Percentiles rank a stretch among this genome's conserved stretches.
phyloP scores from a whole-genome alignment of 1,140 invertebrate genomes.

The Drosophila lini region DNA sequence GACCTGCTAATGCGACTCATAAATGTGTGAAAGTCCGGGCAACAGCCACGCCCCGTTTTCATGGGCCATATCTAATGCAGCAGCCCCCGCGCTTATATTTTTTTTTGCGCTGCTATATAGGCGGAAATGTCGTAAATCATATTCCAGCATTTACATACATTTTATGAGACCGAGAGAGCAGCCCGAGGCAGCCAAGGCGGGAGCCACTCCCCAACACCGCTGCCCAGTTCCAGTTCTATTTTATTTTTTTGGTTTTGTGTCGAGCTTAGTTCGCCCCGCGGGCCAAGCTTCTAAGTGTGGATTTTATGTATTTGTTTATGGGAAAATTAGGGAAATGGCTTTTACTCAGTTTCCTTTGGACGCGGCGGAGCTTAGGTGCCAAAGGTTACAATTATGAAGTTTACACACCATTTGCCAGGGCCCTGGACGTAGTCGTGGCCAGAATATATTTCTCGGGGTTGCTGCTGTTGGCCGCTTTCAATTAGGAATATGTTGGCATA shows the following conservation, averaged over 20 bases:
- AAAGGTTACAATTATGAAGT: slow-evolving; percentile 83
- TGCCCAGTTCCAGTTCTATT: slow-evolving; percentile 8
- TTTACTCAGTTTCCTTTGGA: slow-evolving; percentile 58
- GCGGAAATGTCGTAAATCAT: slow-evolving; percentile 81
- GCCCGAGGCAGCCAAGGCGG: slow-evolving; percentile 18
- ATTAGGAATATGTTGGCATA: slow-evolving; percentile 48
- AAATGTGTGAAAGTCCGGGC: slow-evolving; percentile 70
- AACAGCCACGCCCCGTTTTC: slow-evolving; percentile 59
- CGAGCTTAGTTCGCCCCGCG: slow-evolving; percentile 30
- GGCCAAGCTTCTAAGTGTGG: slow-evolving; percentile 75
- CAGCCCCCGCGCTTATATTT: slow-evolving; percentile 14
- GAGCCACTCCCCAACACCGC: slow-evolving; percentile 32
- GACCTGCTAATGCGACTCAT: slow-evolving; percentile 71
- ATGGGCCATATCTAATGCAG: slow-evolving; percentile 13
- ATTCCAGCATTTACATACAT: slow-evolving; percentile 78
- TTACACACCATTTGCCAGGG: slow-evolving; percentile 79
- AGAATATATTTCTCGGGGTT: slow-evolving; percentile 11
- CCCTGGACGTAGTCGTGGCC: not conserved
- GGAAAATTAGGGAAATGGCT: slow-evolving; percentile 83
- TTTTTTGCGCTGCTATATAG: slow-evolving; percentile 20
- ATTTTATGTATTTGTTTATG: slow-evolving; percentile 84
- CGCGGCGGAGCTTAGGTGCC: slow-evolving; percentile 53
- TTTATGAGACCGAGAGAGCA: slow-evolving; percentile 68
- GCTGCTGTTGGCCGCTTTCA: slow-evolving; percentile 42
- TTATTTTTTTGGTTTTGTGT: slow-evolving; percentile 16